Base-by-base conservation (phyloP, 1,140 invertebrate genomes). In the Pseudomyrmex concolor region DNA sequence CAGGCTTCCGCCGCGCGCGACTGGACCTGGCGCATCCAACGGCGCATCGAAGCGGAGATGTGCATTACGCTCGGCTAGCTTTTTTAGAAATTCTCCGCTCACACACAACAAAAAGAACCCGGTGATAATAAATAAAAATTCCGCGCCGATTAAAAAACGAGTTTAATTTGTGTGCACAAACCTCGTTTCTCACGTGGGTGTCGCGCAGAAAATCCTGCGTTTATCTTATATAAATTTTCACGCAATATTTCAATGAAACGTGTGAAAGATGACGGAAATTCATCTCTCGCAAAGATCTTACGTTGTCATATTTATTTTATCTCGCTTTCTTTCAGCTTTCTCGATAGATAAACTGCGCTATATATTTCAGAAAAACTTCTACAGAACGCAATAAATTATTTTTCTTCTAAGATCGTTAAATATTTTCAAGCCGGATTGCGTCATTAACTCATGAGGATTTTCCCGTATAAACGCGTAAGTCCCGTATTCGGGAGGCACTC, bases 391-490 rank as follows among this genome's bases (percentile, higher is more conserved):
- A 51, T 51, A 13, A 10, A 51, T 51, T 51, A 51, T 13, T 51
- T 51, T 51, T 10, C 9, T 1, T 13, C 0, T 43, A 76, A 45
- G 34, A 57, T 48, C 19, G 10, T 80, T 15, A 80, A 71, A n/a
- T 45, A 55, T 77, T 80, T 59, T 57, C 7, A 60, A 71, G 17
- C 7, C 66, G 19, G 57, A 50, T 71, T 60, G 17, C 43, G 13
- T 51, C 54, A 71, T 80, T 80, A 50, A 68, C 45, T 34, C 55
- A 34, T 60, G 15, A 15, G 34, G 12, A 80, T 71, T 68, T 34
- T 71, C 67, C 48, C 43, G 66, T 59, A 71, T 25, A 62, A 34
- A 34, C 34, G 34, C 34, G 34, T 71, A 71, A 71, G 19, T 8
- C 1, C 50, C 25, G 25, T 51, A 66, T 51, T 76, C 19, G 48